Evolutionary conservation across 1,140 invertebrate species (phyloP), one percentile per base, ranked within the genome.

Genomic region (Caerostris darwini): DNA sequence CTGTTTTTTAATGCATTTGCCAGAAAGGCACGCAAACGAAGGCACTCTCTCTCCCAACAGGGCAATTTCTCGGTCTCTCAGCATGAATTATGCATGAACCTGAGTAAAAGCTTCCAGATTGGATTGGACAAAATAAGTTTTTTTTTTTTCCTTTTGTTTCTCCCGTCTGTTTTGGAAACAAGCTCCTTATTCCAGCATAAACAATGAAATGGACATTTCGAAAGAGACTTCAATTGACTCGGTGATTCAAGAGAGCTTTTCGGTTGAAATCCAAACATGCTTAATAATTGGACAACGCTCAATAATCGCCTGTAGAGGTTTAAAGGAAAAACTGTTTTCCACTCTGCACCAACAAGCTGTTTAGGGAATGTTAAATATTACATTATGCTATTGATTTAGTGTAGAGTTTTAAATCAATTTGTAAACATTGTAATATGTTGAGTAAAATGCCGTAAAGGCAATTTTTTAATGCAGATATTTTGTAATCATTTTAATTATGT

Each of bases 11-110:
- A 83, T 83, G 81, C 12, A 83, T 83, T 57, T n/a, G 54, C 5
- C 12, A 8, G 61, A 10, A 7, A n/a, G 12, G n/a, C 85, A 87
- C 85, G 85, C 85, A 87, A 87, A 87, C 12, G 85, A 87, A 87
- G 85, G 58, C 58, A 87, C 10, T 87, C n/a, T 59, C 56, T 56
- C 56, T 56, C 54, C 85, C 54, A 50, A 87, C 61, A 64, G 85
- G 50, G 85, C 19, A 87, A 87, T 87, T 87, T 87, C 59, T 87
- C 8, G 57, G 19, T 87, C 85, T 59, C 85, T 59, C 8, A 6
- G 12, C 17, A 34, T 87, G 85, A 87, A 87, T 87, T 87, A 87
- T 87, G 85, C 85, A 87, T 87, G 58, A 87, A 61, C 5, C 8
- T 12, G 59, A 87, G 59, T 59, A 59, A 64, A 64, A 87, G 85